These are phyloP conservation scores for Kuschelorhynchus macadamiae DNA, from an alignment of 2,888 invertebrate genomes.

Conservation along the genomic window DNA sequence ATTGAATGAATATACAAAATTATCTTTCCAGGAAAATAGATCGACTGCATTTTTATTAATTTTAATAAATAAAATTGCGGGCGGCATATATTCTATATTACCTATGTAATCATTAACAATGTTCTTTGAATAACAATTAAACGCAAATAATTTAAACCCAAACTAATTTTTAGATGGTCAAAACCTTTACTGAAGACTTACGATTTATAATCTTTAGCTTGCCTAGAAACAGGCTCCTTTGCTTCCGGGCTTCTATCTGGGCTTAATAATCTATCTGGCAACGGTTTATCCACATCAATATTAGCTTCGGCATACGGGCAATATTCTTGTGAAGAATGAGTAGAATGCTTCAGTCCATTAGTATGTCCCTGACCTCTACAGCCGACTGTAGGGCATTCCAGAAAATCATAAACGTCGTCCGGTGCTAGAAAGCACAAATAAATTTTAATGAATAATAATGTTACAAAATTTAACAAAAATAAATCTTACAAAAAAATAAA, in stretches of 20 bases:
- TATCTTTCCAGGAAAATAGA: no score
- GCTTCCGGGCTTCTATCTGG: constrained; percentile 67
- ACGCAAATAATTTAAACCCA: no score
- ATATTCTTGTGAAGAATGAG: constrained; percentile 79
- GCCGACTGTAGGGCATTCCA: constrained; percentile 86
- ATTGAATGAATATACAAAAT: no score
- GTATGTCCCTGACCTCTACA: constrained; percentile 93
- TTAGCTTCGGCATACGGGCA: constrained; percentile 82
- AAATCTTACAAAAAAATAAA: no score
- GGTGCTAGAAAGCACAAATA: constrained; percentile 71
- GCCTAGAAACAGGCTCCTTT: constrained; percentile 66
- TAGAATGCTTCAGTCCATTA: constrained; percentile 81
- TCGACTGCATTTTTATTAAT: no score
- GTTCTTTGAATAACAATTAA: no score
- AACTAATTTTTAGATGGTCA: no score
- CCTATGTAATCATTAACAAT: no score
- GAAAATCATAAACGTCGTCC: constrained; percentile 74
- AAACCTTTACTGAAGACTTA: constrained; percentile 17
- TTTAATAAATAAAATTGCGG: no score
- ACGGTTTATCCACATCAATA: constrained; percentile 69
- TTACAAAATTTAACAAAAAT: constrained; percentile 10
- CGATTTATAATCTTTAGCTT: constrained; percentile 64
- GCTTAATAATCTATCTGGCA: constrained; percentile 71
- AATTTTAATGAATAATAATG: no score
- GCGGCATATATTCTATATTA: no score